A percentile compares a stretch with the other conserved stretches of the same genome.
phyloP scores from a whole-genome alignment of 2,888 invertebrate species.

The Julus scanicus region DNA sequence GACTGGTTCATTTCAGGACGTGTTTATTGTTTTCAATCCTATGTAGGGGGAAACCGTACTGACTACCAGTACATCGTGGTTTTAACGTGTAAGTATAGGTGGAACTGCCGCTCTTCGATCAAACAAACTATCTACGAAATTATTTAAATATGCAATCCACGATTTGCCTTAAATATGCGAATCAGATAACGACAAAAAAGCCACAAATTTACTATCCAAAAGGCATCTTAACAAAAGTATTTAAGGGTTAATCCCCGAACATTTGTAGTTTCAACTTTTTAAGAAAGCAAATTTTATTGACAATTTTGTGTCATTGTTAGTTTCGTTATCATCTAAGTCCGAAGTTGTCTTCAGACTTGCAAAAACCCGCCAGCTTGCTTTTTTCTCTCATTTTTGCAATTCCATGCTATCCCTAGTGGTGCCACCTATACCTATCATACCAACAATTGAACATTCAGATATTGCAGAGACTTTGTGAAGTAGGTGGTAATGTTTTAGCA shows the following conservation, averaged over 20 bases:
- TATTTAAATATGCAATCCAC: not conserved
- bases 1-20: slow-evolving; percentile 43
- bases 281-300: too few relatives aligned
- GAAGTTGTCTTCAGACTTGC: not conserved
- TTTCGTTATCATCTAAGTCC: not conserved
- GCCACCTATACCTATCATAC: not conserved
- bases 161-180: not conserved
- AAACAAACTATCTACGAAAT: not conserved
- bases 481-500: not conserved
- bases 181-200: not conserved
- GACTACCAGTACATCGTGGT: slow-evolving; percentile 67
- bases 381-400: not conserved
- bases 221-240: not conserved
- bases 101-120: not conserved
- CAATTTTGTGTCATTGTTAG: not conserved
- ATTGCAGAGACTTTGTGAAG: not conserved
- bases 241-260: not conserved
- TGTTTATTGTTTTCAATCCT: slow-evolving; percentile 51
- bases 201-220: not conserved
- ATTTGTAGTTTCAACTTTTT: too few relatives aligned
- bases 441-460: not conserved
- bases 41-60: slow-evolving; percentile 63
- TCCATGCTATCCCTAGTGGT: not conserved
- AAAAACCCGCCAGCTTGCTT: not conserved
- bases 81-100: slow-evolving; percentile 67